Evolutionary conservation across 2,888 invertebrate genomes (phyloP), one percentile per base, ranked within the genome.

Genomic region (Hedychridium roseum): DNA sequence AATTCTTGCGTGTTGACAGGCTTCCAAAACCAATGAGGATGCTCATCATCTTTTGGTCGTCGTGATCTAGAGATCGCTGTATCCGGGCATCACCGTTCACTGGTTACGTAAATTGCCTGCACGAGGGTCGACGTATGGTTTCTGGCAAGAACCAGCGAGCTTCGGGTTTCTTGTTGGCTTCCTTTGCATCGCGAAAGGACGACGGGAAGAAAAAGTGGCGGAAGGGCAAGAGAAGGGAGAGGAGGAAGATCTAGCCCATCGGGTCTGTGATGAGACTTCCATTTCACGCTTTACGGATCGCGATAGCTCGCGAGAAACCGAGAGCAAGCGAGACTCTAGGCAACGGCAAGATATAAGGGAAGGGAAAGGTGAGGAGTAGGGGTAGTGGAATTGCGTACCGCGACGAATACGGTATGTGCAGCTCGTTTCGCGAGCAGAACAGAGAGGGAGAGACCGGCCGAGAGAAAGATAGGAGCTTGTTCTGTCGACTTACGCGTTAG

Each of bases 401-500:
- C n/a, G n/a, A n/a, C n/a, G n/a, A n/a, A n/a, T n/a, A n/a, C n/a
- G 23, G 5, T 23, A 23, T 23, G 23, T 23, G 23, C 9, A 23
- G n/a, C n/a, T n/a, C 23, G 23, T 23, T 9, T 5, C 31, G n/a
- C 11, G 31, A n/a, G 34, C 7, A 38, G 18, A 20, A 35, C 18
- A 21, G 18, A 35, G 38, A 30, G 37, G 23, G 31, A 15, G 21
- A 38, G 15, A 36, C 27, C 34, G 43, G 40, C 17, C 26, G 34
- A 35, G 12, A 23, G 15, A 35, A 37, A 41, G 42, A 20, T 14
- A 15, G 40, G 16, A 15, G 42, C 15, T 15, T n/a, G 27, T 32
- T 45, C 32, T 50, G 43, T 36, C 17, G 35, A 79, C 80, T 80
- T 73, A 81, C 81, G 79, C 75, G 58, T 81, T 80, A 0, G 91